Base-by-base conservation (phyloP, 2,113 vertebrate species). In the Campylorhamphus procurvoides region DNA sequence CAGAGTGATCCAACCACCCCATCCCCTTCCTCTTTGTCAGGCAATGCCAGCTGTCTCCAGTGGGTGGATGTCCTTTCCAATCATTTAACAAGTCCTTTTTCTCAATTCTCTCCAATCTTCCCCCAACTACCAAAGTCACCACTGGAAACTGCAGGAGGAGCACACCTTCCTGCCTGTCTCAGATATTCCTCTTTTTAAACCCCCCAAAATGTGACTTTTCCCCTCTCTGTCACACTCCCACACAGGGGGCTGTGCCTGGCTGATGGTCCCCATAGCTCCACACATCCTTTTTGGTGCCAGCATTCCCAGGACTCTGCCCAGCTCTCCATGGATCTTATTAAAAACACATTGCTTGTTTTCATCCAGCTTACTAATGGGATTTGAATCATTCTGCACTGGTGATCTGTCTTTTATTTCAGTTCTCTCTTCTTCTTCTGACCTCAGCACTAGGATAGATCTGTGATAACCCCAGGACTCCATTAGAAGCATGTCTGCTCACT, bases 281-380 rank as follows among this genome's bases (percentile, higher is more conserved):
- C 22, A 2, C 0, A 1, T 6, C 14, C 31, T 33, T n/a, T 42
- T n/a, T 25, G 31, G 35, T 23, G 25, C 5, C 79, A 52, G 0
- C 37, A 33, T 1, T 47, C 27, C 68, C 87, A n/a, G 10, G 29
- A 42, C 14, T 18, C 0, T 1, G 62, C 50, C 63, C 68, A 76
- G 76, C 35, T 39, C 63, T 39, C 5, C 11, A 0, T 3, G 24
- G 47, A 7, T 58, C n/a, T 64, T 58, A 9, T 14, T 60, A 64
- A 87, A 52, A 87, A 59, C 7, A 23, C 0, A 0, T 7, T 73
- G 25, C 19, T 58, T 69, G 46, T 20, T 90, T 52, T 37, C 19
- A n/a, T 52, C 39, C 22, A 20, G 12, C 47, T 60, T 49, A 39
- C 37, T 53, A 20, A 84, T 3, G 27, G 52, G 31, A 56, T 69